Percentiles rank a stretch among this genome's conserved stretches.
phyloP scores from a whole-genome alignment of 1,140 invertebrate species.

The Copidosoma floridanum region DNA sequence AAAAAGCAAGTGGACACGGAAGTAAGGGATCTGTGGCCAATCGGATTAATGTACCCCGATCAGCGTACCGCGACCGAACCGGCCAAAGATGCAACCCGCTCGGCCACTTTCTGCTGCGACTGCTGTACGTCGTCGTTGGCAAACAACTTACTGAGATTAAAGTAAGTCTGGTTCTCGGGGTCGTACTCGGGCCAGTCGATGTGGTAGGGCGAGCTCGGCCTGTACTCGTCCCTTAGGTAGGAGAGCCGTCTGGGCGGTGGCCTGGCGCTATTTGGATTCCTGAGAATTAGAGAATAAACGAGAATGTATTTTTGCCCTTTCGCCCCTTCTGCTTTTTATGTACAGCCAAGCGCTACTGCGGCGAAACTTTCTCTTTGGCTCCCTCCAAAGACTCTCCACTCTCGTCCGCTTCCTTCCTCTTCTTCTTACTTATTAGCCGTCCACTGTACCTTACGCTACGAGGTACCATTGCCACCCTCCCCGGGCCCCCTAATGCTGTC shows the following conservation, averaged over 20 bases:
- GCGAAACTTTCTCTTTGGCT: too few relatives aligned
- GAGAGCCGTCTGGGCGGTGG: conserved; percentile 59
- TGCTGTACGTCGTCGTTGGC: too few relatives aligned
- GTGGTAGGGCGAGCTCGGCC: conserved; percentile 63
- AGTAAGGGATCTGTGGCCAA: conserved; percentile 1
- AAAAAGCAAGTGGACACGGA: too few relatives aligned
- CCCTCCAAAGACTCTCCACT: neutral
- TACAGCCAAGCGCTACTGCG: too few relatives aligned
- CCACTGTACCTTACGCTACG: too few relatives aligned
- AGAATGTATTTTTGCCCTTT: neutral
- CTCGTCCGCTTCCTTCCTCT: neutral
- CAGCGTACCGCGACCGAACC: too few relatives aligned
- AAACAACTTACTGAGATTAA: conserved; percentile 75
- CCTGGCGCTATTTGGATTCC: conserved; percentile 63
- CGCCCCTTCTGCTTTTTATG: too few relatives aligned
- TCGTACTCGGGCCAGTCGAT: conserved; percentile 80
- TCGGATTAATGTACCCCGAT: neutral
- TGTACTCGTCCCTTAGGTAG: conserved; percentile 59
- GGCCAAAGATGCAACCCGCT: too few relatives aligned
- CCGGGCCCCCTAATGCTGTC: too few relatives aligned
- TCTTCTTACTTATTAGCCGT: neutral
- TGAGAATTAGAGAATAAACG: conserved; percentile 15
- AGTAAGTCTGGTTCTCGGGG: conserved; percentile 67
- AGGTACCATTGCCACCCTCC: too few relatives aligned
- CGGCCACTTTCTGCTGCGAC: too few relatives aligned